Conservation (phyloP, 2,113 vertebrate genomes). For the Tupaia chinensis region DNA sequence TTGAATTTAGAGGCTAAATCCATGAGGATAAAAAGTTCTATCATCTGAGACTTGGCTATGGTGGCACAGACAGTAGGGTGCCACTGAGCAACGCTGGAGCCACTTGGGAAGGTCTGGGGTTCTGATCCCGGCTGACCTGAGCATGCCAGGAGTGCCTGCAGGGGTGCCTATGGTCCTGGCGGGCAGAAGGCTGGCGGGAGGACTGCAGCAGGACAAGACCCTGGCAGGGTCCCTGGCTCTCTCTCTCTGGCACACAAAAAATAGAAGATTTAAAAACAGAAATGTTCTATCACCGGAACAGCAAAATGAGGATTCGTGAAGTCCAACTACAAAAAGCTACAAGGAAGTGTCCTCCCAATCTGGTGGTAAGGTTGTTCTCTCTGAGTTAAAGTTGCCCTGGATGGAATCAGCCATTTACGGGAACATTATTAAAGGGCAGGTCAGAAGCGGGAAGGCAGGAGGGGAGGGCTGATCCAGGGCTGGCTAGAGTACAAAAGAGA, state of each 20-base stretch:
- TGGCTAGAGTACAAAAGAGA: constrained; percentile 1
- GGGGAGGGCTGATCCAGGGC: constrained; percentile 44
- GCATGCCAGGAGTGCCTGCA: too few relatives aligned
- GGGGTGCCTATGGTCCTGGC: too few relatives aligned
- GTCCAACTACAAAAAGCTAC: not conserved
- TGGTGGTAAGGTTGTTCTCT: not conserved
- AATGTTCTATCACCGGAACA: not conserved
- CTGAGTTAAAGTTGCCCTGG: constrained; percentile 29
- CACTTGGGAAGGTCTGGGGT: too few relatives aligned
- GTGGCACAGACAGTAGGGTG: too few relatives aligned
- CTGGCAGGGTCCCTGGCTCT: too few relatives aligned
- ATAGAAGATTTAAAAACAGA: too few relatives aligned
- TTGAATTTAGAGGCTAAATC: constrained; percentile 21
- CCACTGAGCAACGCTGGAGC: too few relatives aligned
- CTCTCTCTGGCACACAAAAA: too few relatives aligned
- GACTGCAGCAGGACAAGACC: too few relatives aligned
- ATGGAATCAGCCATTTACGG: constrained; percentile 32
- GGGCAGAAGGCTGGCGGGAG: too few relatives aligned
- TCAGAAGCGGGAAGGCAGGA: constrained; percentile 38
- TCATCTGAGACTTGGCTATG: not conserved
- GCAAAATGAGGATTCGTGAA: not conserved
- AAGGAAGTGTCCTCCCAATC: not conserved
- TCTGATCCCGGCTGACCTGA: too few relatives aligned
- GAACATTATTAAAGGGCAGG: constrained; percentile 64
- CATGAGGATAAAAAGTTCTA: not conserved